Base-by-base conservation (phyloP, 2,888 invertebrate species). In the Caenorhabditis wallacei region DNA sequence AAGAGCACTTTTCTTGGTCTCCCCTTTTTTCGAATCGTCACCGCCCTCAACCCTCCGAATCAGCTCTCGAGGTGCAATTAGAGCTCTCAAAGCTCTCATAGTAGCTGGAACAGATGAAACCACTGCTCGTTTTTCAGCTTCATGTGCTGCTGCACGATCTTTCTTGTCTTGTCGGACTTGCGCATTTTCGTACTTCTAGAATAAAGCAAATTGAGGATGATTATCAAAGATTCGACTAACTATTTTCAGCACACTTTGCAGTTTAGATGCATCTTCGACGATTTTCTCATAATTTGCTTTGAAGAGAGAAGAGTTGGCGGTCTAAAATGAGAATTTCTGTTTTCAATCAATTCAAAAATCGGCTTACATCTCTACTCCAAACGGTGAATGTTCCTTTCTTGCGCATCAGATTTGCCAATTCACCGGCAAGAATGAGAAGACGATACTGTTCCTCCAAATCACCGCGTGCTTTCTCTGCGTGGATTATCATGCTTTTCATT, bases 41-140 rank as follows among this genome's bases (percentile, higher is more conserved):
- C 46, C 46, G 2, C 61, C 70, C 30, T 85, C 80, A 10, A 85
- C 72, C 35, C 63, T 64, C 22, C 85, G 30, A 48, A 86, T 59
- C 18, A 86, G 30, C 5, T 85, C 85, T 40, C 63, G 72, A 1
- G 86, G 85, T 4, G 74, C 46, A 7, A 85, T 86, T 2, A 53
- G 8, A 1, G 68, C 20, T 18, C 63, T 16, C 35, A 75, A 8
- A 11, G 46, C 16, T 20, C 46, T 16, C 51, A 70, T 63, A 0
- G 48, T 24, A 3, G 18, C 46, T 24, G 26, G 24, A n/a, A 18
- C 46, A 10, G 37, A 11, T 20, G 40, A 35, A 1, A 22, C 35
- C 0, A 51, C 35, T 1, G 20, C 53, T 2, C 43, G 43, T 54
- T 71, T 64, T 13, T 69, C 71, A 5, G 63, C 53, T 13, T 71